Percentiles rank a stretch among this genome's conserved stretches.
These are phyloP conservation scores for Muricea muricata DNA, from an alignment of 92 coral and sea anemone genomes.

Conservation along the genomic window DNA sequence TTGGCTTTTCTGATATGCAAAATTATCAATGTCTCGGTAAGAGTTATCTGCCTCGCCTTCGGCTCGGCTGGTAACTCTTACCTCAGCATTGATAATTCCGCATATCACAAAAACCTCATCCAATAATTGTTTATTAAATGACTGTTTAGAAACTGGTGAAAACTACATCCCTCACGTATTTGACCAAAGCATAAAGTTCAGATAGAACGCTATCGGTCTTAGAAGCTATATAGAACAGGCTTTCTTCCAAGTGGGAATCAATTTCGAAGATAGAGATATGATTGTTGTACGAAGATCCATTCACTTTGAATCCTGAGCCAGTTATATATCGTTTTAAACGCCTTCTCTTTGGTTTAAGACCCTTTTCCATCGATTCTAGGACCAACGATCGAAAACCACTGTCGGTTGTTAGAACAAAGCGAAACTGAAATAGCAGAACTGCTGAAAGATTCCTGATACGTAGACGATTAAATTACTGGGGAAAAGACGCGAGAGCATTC, in stretches of 20 bases:
- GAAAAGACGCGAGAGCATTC: slow-evolving; percentile 32
- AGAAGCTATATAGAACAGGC: slow-evolving; percentile 20
- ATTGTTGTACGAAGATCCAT: slow-evolving; percentile 32
- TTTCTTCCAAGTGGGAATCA: neutral
- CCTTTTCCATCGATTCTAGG: slow-evolving; percentile 23
- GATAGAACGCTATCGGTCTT: neutral
- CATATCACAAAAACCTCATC: too few species aligned
- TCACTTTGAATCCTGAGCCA: neutral
- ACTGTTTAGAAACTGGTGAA: slow-evolving; percentile 32
- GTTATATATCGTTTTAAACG: slow-evolving; percentile 19
- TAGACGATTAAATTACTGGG: slow-evolving; percentile 18
- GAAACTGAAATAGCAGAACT: neutral
- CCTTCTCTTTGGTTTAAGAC: slow-evolving; percentile 1
- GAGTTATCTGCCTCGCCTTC: too few species aligned
- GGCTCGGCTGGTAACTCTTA: too few species aligned
- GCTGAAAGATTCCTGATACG: slow-evolving; percentile 15
- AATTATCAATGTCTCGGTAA: too few species aligned
- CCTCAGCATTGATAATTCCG: too few species aligned
- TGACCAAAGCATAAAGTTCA: slow-evolving; percentile 44
- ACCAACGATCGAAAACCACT: neutral
- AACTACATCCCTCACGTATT: slow-evolving; percentile 55
- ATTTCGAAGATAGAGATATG: slow-evolving; percentile 14
- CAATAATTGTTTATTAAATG: neutral
- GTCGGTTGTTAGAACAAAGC: neutral
- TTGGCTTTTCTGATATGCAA: too few species aligned